Conservation (phyloP, 2,888 invertebrate species). For the Agrotis ipsilon region DNA sequence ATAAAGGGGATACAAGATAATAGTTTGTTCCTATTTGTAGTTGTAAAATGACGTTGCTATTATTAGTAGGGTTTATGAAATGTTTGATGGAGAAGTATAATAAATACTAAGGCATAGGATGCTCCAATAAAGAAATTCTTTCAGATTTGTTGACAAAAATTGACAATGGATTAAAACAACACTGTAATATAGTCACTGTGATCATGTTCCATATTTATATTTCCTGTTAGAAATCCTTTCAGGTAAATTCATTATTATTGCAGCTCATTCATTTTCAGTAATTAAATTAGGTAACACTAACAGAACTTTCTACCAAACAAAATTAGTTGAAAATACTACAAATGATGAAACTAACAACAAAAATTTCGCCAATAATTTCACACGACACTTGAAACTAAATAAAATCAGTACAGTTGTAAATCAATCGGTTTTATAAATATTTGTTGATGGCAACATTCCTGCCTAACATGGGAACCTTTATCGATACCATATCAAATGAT, state of each 20-base stretch:
- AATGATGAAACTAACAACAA: not conserved
- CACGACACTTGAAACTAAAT: slow-evolving; percentile 65
- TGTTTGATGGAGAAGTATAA: not conserved
- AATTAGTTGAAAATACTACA: not conserved
- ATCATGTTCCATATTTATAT: no score
- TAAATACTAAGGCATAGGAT: not conserved
- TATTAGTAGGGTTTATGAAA: not conserved
- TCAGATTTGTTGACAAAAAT: no score
- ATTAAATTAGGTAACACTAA: no score
- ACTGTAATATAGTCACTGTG: no score
- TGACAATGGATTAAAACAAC: no score
- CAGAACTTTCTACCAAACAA: no score
- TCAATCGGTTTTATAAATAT: slow-evolving; percentile 62
- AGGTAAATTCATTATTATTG: no score
- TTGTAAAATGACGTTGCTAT: slow-evolving; percentile 10
- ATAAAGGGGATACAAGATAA: slow-evolving; percentile 21
- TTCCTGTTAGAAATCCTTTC: no score
- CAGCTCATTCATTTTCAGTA: no score
- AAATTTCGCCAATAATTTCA: slow-evolving; percentile 48
- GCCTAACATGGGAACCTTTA: slow-evolving; percentile 69
- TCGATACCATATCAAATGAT: slow-evolving; percentile 61
- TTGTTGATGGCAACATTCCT: slow-evolving; percentile 60
- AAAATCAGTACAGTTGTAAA: slow-evolving; percentile 66
- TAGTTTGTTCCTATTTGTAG: slow-evolving; percentile 42
- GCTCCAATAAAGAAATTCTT: no score